These are phyloP conservation scores for Burhinus oedicnemus DNA, from an alignment of 2,113 vertebrate species.

Conservation along the genomic window DNA sequence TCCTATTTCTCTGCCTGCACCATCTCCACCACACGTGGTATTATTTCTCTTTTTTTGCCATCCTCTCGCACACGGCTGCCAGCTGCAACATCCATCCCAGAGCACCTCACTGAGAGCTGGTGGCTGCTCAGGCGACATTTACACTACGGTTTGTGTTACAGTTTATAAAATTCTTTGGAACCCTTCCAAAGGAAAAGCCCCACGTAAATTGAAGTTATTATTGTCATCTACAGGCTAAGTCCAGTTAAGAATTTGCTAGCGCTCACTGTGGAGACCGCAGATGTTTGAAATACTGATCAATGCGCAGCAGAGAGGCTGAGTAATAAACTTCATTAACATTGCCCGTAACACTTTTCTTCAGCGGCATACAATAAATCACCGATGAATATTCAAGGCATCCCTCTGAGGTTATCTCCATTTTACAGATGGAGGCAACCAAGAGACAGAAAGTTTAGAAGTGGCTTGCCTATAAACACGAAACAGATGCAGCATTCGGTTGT, in stretches of 20 bases:
- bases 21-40: accelerated
- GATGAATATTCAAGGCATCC: slow-evolving; percentile 26
- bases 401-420: slow-evolving; percentile 44
- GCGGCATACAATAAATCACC: not conserved
- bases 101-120: not conserved
- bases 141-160: not conserved
- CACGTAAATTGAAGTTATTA: not conserved
- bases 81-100: not conserved
- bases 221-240: not conserved
- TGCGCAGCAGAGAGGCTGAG: not conserved
- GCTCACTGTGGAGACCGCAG: not conserved
- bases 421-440: not conserved
- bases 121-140: slow-evolving; percentile 10
- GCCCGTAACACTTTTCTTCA: slow-evolving; percentile 13
- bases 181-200: slow-evolving; percentile 39
- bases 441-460: not conserved
- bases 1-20: not conserved
- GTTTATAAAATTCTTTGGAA: slow-evolving; percentile 19
- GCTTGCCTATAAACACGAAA: not conserved
- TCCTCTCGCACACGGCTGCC: not conserved
- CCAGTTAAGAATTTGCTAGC: not conserved
- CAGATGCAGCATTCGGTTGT: not conserved
- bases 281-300: not conserved
- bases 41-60: not conserved
- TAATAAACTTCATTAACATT: slow-evolving; percentile 20